phyloP scores from a whole-genome alignment of 2,888 invertebrate species.

The Chelonus formosanus region DNA sequence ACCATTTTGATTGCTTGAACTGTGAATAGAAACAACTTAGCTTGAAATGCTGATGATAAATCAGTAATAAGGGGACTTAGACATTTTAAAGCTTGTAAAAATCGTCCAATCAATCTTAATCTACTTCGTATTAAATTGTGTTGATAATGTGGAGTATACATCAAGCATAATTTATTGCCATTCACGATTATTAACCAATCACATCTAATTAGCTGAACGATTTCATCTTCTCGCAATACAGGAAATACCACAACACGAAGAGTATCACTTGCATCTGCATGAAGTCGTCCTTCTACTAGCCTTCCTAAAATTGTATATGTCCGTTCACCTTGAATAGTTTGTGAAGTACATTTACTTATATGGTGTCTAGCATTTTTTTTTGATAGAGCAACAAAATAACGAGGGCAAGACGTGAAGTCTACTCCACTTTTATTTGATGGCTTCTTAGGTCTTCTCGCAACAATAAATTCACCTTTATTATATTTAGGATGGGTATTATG shows the following conservation, averaged over 20 bases:
- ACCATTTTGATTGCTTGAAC: neutral
- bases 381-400: neutral
- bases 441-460: slow-evolving; percentile 17
- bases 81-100: neutral
- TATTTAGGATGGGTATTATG: slow-evolving; percentile 17
- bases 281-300: slow-evolving; percentile 3
- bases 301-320: slow-evolving; percentile 11
- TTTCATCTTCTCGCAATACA: slow-evolving; percentile 24
- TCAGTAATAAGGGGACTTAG: neutral
- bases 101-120: slow-evolving; percentile 14
- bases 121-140: slow-evolving; percentile 26
- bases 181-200: slow-evolving; percentile 25
- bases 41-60: neutral
- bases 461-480: slow-evolving; percentile 20
- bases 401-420: slow-evolving; percentile 10
- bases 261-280: slow-evolving; percentile 19
- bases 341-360: neutral
- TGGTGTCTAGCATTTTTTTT: neutral
- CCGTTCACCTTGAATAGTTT: neutral
- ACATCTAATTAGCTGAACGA: slow-evolving; percentile 21
- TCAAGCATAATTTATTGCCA: slow-evolving; percentile 32
- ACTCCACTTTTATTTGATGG: slow-evolving; percentile 19
- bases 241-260: slow-evolving; percentile 27
- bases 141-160: slow-evolving; percentile 28
- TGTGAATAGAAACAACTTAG: neutral